Evolutionary conservation across 2,888 invertebrate genomes (phyloP), one percentile per base, ranked within the genome.

Genomic region (Enchytraeus crypticus): DNA sequence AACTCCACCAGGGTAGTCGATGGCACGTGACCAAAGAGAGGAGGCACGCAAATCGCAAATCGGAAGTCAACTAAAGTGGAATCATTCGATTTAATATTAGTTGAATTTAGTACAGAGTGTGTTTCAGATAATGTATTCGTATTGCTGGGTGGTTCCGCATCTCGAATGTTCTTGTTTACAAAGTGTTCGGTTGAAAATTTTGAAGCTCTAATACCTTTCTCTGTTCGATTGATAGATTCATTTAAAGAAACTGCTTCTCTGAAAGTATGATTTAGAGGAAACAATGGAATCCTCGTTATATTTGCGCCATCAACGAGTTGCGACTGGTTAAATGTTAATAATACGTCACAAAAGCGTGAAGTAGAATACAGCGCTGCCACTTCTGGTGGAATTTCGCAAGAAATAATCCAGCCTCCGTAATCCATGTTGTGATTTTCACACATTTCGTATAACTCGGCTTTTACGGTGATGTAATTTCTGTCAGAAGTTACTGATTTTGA

Each of bases 341-440:
- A 27, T 34, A 60, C 46, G 33, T 34, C n/a, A 59, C 53, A 30
- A 57, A 62, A 47, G 55, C 26, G 14, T 26, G 33, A 23, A 58
- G 38, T 8, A 46, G 21, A n/a, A n/a, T n/a, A n/a, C n/a, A n/a
- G 26, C 33, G 46, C 14, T 27, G n/a, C 26, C 30, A 51, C 34
- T 5, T 18, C 30, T 30, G 46, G 33, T 38, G 63, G 53, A 30
- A 74, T 59, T 18, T 59, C 58, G 66, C 77, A 77, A 3, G 72
- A 70, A 51, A 74, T 70, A 51, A 76, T 73, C 69, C 72, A 74
- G 23, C 77, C 77, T 11, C 75, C 77, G 61, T 71, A 77, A 3
- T 62, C 63, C 63, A 71, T 73, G 5, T 69, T 72, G 64, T 78
- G 78, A 65, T 77, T 77, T 60, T 78, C 77, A 66, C 77, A 74